A percentile compares a stretch with the other conserved stretches of the same genome.
phyloP scores from a whole-genome alignment of 1,140 invertebrate species.

The Oryctes rhinoceros region DNA sequence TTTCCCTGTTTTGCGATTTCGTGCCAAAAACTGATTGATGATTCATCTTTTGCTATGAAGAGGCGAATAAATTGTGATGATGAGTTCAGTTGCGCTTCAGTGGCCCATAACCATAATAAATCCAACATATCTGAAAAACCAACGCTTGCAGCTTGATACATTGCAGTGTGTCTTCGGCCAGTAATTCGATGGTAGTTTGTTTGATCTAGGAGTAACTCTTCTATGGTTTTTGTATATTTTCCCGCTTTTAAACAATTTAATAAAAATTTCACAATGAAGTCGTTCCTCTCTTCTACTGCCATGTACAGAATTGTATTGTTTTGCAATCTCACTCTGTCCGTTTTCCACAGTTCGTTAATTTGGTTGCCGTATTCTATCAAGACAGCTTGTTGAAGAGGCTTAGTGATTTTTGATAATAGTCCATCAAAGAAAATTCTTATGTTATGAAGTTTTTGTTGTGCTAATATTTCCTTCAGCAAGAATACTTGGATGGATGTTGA shows the following conservation, averaged over 20 bases:
- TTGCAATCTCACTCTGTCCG: neutral
- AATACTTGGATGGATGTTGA: neutral
- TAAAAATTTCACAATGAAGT: neutral
- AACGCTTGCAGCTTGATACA: neutral
- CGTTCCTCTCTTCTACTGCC: neutral
- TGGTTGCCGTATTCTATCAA: neutral
- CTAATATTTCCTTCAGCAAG: neutral
- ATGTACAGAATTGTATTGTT: neutral
- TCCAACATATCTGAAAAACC: neutral
- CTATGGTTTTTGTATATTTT: neutral
- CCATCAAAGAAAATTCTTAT: neutral
- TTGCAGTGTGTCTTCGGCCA: neutral
- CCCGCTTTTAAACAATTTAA: neutral
- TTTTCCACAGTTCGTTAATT: neutral
- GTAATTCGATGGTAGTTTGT: neutral
- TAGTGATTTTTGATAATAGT: neutral
- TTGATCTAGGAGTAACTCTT: neutral
- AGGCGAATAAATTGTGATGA: neutral
- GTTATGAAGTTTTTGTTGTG: neutral
- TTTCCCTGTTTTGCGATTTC: neutral
- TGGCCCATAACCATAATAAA: neutral
- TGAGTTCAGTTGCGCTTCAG: neutral
- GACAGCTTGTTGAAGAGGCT: neutral
- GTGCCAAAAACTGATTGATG: neutral
- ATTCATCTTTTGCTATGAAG: neutral